phyloP scores from a whole-genome alignment of 2,888 invertebrate genomes.

The Andricus curvator region DNA sequence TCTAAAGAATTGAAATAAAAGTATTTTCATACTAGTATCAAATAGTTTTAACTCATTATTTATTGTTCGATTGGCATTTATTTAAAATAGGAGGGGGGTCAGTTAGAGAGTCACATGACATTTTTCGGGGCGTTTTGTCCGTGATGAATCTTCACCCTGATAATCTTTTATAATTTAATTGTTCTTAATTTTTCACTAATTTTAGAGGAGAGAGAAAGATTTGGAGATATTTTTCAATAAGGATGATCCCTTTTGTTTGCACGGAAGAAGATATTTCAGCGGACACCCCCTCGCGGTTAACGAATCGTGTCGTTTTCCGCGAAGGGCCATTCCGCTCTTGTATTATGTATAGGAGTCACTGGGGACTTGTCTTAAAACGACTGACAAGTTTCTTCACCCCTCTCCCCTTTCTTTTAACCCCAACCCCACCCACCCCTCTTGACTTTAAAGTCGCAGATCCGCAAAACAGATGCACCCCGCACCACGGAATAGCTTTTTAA shows the following conservation, averaged over 20 bases:
- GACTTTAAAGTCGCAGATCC: constrained; percentile 45
- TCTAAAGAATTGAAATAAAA: too few species aligned
- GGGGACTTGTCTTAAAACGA: constrained; percentile 54
- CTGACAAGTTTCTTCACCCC: constrained; percentile 55
- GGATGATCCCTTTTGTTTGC: not conserved
- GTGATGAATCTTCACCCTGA: too few species aligned
- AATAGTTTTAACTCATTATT: too few species aligned
- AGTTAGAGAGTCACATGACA: too few species aligned
- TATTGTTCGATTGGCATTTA: too few species aligned
- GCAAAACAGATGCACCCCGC: constrained; percentile 52
- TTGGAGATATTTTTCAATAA: not conserved
- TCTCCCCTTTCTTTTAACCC: constrained; percentile 18
- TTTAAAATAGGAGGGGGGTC: too few species aligned
- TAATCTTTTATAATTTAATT: too few species aligned
- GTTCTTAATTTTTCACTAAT: too few species aligned
- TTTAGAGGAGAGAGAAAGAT: too few species aligned
- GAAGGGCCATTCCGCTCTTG: constrained; percentile 17
- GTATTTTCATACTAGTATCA: too few species aligned
- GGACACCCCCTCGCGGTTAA: constrained; percentile 16
- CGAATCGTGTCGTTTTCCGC: constrained; percentile 40
- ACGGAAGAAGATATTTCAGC: not conserved
- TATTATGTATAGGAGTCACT: constrained; percentile 46
- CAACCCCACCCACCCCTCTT: not conserved
- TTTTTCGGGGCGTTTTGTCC: too few species aligned
- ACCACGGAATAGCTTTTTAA: constrained; percentile 56